These are phyloP conservation scores for Indicator indicator DNA, from an alignment of 2,113 vertebrate genomes.

Conservation along the genomic window DNA sequence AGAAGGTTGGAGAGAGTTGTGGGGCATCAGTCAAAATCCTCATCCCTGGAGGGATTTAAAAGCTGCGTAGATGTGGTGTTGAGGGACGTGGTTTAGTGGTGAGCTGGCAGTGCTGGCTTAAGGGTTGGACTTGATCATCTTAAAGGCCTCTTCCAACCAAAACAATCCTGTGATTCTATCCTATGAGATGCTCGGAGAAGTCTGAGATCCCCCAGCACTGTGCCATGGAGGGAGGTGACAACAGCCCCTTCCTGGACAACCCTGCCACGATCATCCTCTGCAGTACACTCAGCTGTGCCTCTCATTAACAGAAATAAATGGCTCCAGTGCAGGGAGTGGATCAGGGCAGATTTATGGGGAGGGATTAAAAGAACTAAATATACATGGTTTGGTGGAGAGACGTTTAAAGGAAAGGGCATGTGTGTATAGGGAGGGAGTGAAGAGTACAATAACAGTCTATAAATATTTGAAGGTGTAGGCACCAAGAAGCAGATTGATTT, in stretches of 20 bases:
- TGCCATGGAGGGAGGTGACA: neutral
- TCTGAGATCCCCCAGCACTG: neutral
- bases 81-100: too few relatives aligned
- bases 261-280: fast-evolving
- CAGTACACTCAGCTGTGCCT: neutral
- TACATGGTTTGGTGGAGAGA: conserved; percentile 26
- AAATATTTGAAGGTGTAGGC: conserved; percentile 68
- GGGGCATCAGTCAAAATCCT: too few relatives aligned
- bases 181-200: neutral
- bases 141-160: too few relatives aligned
- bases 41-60: too few relatives aligned
- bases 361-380: conserved; percentile 60
- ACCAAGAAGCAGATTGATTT: conserved; percentile 63
- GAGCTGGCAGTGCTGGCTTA: too few relatives aligned
- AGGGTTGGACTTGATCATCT: too few relatives aligned
- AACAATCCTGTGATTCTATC: too few relatives aligned
- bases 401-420: conserved; percentile 49
- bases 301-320: conserved; percentile 15
- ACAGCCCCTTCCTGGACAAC: neutral
- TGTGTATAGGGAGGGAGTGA: conserved; percentile 55
- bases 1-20: too few relatives aligned
- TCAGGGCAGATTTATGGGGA: conserved; percentile 54
- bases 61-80: too few relatives aligned
- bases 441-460: conserved; percentile 62
- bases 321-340: neutral